These are phyloP conservation scores for Eupithecia exiguata DNA, from an alignment of 2,888 invertebrate species.

Conservation along the genomic window DNA sequence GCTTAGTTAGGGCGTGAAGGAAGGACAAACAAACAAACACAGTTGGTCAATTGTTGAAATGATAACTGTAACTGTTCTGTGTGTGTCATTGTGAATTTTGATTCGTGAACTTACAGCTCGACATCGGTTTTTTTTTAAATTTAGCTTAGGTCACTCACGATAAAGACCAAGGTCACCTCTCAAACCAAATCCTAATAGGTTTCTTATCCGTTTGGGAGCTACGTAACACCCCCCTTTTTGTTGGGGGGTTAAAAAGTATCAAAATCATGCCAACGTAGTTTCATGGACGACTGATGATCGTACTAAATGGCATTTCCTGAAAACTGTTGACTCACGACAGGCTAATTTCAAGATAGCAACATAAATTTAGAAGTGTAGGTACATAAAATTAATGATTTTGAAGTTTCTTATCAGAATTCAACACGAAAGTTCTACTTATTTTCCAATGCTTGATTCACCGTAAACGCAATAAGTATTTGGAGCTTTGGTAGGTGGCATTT, in stretches of 20 bases:
- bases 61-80: too few relatives aligned
- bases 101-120: too few relatives aligned
- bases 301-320: constrained; percentile 42
- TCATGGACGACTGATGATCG: neutral
- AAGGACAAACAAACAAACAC: too few relatives aligned
- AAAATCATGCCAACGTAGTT: neutral
- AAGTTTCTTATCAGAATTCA: neutral
- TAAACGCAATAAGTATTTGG: neutral
- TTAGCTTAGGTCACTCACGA: too few relatives aligned
- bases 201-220: too few relatives aligned
- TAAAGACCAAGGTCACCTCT: too few relatives aligned
- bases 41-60: too few relatives aligned
- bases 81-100: too few relatives aligned
- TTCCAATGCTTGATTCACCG: neutral
- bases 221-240: neutral
- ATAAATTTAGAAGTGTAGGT: constrained; percentile 27
- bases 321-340: constrained; percentile 55
- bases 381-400: constrained; percentile 14
- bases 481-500: neutral
- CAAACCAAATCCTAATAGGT: too few relatives aligned
- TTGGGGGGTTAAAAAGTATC: neutral
- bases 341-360: constrained; percentile 53
- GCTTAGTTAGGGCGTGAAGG: too few relatives aligned
- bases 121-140: too few relatives aligned
- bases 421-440: neutral